Conservation (phyloP, 2,113 vertebrate genomes). For the Gallinago jamesoni region DNA sequence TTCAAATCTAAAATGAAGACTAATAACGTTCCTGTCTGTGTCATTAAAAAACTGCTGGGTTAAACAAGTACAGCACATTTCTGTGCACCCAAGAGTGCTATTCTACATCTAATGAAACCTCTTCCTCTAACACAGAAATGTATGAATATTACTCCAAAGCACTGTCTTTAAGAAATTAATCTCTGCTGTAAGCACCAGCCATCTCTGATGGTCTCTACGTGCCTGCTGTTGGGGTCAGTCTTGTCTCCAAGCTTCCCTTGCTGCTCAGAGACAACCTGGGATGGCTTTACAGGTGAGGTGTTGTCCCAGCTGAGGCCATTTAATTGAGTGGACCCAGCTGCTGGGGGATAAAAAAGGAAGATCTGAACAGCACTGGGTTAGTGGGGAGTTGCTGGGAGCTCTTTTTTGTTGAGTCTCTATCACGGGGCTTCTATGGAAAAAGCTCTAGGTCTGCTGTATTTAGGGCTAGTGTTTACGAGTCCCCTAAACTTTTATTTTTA, state of each 20-base stretch:
- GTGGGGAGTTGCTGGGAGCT: not conserved
- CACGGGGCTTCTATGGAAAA: not conserved
- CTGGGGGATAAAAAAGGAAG: not conserved
- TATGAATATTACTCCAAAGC: not conserved
- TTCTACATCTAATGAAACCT: not conserved
- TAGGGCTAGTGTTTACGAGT: not conserved
- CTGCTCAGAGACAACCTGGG: fast-evolving
- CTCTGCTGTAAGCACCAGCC: not conserved
- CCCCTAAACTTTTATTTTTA: not conserved
- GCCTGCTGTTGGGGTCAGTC: not conserved
- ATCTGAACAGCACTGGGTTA: not conserved
- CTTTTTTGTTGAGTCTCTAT: fast-evolving
- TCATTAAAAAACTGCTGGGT: not conserved
- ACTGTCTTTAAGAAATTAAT: not conserved
- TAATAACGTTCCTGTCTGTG: not conserved
- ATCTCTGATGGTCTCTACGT: not conserved
- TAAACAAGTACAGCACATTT: not conserved
- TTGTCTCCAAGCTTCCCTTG: not conserved
- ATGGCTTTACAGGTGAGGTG: not conserved
- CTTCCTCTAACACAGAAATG: not conserved
- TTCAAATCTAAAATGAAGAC: not conserved
- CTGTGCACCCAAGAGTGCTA: not conserved
- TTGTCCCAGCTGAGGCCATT: not conserved
- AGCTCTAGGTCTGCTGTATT: not conserved
- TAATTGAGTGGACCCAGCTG: not conserved